Evolutionary conservation across 2,888 invertebrate species (phyloP), one percentile per base, ranked within the genome.

Genomic region (Carterocephalus palaemon): DNA sequence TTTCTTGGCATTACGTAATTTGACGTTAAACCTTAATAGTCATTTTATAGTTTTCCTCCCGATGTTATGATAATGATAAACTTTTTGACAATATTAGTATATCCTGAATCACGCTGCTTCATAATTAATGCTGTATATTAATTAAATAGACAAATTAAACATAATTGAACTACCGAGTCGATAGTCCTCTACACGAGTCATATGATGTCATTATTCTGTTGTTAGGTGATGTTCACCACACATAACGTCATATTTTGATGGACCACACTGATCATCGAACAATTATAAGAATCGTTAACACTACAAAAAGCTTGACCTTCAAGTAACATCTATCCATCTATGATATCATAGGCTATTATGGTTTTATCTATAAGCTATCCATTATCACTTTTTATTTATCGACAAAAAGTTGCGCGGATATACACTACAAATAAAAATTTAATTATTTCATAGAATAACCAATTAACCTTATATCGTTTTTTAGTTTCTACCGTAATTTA

Each of bases 331-430:
- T 24, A 37, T 34, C 17, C 3, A 24, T 19, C 33, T 33, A 26
- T 41, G 42, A 42, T 28, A 42, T 42, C 42, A 42, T 42, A 42
- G 20, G 26, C 26, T 34, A 2, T 22, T 29, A 15, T 24, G 13
- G 12, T 26, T n/a, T n/a, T 20, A 20, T 4, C 20, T 22, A 23
- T 12, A 42, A 28, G 20, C 26, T 33, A 34, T 42, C 42, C 33
- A 42, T 42, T 42, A 42, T 9, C n/a, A 41, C 24, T 42, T 42
- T 42, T 42, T 34, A 20, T n/a, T n/a, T 42, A 20, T 19, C 10
- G 9, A 19, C 13, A 41, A 33, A 22, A 41, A 24, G 13, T 31
- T 15, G 23, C 10, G 5, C 17, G 5, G 10, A 22, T 16, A 23
- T 32, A 31, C 22, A 40, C 22, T 20, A 13, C 29, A 24, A 5